Evolutionary conservation across 2,888 invertebrate species (phyloP).

Genomic region (Apamea sordens): DNA sequence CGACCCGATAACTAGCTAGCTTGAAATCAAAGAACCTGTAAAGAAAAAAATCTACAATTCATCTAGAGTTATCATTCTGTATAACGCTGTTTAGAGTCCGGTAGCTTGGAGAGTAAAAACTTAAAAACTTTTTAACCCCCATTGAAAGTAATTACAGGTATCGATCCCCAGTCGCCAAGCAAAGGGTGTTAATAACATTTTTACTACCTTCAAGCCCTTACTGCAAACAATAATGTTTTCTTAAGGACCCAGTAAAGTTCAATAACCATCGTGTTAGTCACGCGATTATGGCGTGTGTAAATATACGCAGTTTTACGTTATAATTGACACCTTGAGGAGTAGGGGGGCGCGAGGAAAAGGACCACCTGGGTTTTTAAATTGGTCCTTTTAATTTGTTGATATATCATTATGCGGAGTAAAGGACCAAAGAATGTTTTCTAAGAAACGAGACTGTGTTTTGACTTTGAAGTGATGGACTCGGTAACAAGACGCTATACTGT

Average conservation of each 20-base stretch:
- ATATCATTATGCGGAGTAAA: neutral
- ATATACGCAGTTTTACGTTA: conserved; percentile 43
- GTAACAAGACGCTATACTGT: neutral
- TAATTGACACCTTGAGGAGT: conserved; percentile 53
- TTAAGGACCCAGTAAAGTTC: conserved; percentile 29
- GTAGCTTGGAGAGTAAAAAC: neutral
- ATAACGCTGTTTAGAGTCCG: no score
- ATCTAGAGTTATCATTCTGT: no score
- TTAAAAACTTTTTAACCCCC: neutral
- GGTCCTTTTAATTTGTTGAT: neutral
- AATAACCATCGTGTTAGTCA: conserved; percentile 54
- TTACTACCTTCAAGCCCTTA: conserved; percentile 33
- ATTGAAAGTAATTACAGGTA: conserved; percentile 42
- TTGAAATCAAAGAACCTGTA: neutral
- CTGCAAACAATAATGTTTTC: conserved; percentile 55
- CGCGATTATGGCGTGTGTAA: conserved; percentile 55
- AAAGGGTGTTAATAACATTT: conserved; percentile 47
- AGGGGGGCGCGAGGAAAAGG: neutral
- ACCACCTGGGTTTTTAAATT: neutral
- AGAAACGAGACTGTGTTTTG: neutral
- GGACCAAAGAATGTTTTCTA: neutral
- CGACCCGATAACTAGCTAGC: neutral
- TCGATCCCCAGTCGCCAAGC: conserved; percentile 26
- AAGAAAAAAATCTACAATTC: neutral
- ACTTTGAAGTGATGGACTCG: neutral